These are phyloP conservation scores for Thelaira solivaga DNA, from an alignment of 2,888 invertebrate species.

Conservation along the genomic window DNA sequence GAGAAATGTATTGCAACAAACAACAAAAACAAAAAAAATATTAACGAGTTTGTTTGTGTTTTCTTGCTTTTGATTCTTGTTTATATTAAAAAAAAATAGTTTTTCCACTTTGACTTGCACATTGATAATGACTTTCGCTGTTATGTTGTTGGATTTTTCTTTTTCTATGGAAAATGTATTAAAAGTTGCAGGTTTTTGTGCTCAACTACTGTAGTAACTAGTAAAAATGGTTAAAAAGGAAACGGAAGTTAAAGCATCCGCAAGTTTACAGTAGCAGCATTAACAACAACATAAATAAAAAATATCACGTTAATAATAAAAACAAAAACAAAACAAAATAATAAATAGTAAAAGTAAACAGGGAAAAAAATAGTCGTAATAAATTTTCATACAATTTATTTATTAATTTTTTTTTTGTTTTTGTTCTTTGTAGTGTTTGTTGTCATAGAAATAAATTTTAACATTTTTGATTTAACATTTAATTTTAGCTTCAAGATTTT, in stretches of 20 bases:
- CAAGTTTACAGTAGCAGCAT: slow-evolving; percentile 26
- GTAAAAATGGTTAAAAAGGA: slow-evolving; percentile 34
- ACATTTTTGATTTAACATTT: slow-evolving; percentile 22
- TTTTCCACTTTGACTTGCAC: slow-evolving; percentile 1
- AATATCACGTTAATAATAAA: background rate
- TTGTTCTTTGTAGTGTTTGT: background rate
- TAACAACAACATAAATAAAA: background rate
- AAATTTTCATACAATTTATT: background rate
- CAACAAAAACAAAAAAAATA: too few relatives aligned
- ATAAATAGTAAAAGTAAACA: slow-evolving; percentile 32
- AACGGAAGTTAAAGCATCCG: slow-evolving; percentile 58
- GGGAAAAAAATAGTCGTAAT: slow-evolving; percentile 28
- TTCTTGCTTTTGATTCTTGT: background rate
- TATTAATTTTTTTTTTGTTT: background rate
- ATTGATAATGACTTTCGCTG: slow-evolving; percentile 48
- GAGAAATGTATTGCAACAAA: too few relatives aligned
- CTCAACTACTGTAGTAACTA: slow-evolving; percentile 29
- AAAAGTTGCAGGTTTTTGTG: slow-evolving; percentile 26
- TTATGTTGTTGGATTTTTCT: background rate
- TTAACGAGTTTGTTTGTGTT: too few relatives aligned
- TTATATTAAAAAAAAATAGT: too few relatives aligned
- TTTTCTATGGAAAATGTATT: background rate
- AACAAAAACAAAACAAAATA: slow-evolving; percentile 1
- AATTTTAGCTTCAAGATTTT: background rate
- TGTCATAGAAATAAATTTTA: background rate